phyloP scores from a whole-genome alignment of 1,140 invertebrate genomes.

The Drosophila nikananu region DNA sequence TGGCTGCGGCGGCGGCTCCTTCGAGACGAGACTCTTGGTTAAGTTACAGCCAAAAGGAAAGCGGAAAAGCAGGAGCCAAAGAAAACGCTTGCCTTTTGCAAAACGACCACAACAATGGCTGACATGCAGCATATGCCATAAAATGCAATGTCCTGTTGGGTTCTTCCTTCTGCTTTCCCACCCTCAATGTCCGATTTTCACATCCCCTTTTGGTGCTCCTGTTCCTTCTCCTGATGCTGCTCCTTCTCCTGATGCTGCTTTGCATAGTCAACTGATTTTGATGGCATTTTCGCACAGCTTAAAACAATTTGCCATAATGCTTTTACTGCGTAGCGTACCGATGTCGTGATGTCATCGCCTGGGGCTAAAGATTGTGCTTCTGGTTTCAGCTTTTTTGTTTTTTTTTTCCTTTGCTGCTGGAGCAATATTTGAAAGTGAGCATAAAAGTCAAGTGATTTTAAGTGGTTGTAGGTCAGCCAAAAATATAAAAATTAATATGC shows the following conservation, averaged over 20 bases:
- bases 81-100: constrained; percentile 49
- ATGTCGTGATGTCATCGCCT: constrained; percentile 63
- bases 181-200: constrained; percentile 8
- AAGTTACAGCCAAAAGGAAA: constrained; percentile 48
- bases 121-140: constrained; percentile 76
- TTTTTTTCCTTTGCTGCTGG: neutral
- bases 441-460: constrained; percentile 28
- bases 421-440: constrained; percentile 17
- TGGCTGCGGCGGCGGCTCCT: constrained; percentile 32
- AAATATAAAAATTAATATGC: constrained; percentile 15
- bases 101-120: constrained; percentile 73
- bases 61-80: constrained; percentile 16
- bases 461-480: constrained; percentile 20
- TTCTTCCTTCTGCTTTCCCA: neutral
- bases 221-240: constrained; percentile 45
- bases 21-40: constrained; percentile 48
- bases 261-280: constrained; percentile 82
- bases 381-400: neutral
- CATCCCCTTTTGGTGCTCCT: neutral
- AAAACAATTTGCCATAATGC: constrained; percentile 82
- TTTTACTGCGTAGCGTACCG: constrained; percentile 74
- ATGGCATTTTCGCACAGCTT: constrained; percentile 82
- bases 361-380: constrained; percentile 31
- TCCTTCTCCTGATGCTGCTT: constrained; percentile 50
- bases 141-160: constrained; percentile 67